These are phyloP conservation scores for Linepithema humile DNA, from an alignment of 1,140 invertebrate genomes.

Conservation along the genomic window DNA sequence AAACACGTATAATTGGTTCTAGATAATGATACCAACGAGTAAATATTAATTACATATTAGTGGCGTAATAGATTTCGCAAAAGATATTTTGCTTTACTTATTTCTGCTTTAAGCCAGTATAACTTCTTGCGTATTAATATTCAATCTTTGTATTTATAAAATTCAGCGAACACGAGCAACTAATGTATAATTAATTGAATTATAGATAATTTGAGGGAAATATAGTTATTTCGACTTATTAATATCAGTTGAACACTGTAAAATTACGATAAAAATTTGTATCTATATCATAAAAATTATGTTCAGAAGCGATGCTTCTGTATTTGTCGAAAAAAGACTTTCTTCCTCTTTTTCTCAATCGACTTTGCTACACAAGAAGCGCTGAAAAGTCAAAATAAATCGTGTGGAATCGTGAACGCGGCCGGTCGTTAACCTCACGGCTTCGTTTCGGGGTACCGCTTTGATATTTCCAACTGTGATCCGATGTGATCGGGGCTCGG, in stretches of 20 bases:
- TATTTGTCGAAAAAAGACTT: no score
- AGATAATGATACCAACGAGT: not conserved
- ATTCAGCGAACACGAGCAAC: not conserved
- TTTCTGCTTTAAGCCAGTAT: not conserved
- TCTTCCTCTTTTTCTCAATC: not conserved
- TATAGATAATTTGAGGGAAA: no score
- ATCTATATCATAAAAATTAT: not conserved
- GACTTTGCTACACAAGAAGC: no score
- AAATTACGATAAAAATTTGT: not conserved
- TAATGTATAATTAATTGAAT: not conserved
- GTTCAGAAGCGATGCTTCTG: no score
- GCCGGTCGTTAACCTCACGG: constrained; percentile 62
- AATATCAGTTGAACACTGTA: not conserved
- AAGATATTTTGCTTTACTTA: not conserved
- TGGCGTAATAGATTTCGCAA: constrained; percentile 5
- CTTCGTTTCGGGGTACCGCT: constrained; percentile 21
- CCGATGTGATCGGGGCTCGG: constrained; percentile 17
- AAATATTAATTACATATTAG: not conserved
- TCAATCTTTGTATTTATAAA: not conserved
- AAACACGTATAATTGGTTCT: not conserved
- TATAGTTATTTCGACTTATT: not conserved
- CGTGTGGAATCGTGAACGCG: constrained; percentile 42
- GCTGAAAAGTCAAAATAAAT: constrained; percentile 52
- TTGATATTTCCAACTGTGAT: constrained; percentile 50
- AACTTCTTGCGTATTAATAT: not conserved